These are phyloP conservation scores for Propsilocerus akamusi DNA, from an alignment of 1,140 invertebrate species.

Conservation along the genomic window DNA sequence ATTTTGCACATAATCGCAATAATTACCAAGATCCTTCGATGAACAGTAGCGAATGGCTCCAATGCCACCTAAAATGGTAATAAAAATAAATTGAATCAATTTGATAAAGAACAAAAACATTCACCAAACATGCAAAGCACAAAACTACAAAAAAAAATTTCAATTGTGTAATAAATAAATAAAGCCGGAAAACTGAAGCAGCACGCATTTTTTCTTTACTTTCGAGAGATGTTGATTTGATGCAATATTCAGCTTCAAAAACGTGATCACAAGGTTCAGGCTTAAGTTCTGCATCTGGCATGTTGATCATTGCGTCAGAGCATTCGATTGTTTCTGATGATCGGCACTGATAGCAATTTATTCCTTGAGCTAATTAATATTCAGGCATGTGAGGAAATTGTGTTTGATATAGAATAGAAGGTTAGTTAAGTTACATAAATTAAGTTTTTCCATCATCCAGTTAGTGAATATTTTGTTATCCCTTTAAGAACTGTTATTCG, in stretches of 20 bases:
- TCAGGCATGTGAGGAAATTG: not conserved
- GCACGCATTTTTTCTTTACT: slow-evolving; percentile 18
- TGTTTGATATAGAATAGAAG: not conserved
- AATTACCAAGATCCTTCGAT: slow-evolving; percentile 74
- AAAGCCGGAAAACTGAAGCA: too few relatives aligned
- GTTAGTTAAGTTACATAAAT: not conserved
- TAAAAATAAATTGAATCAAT: slow-evolving; percentile 2
- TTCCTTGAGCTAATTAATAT: slow-evolving; percentile 21
- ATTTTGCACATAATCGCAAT: slow-evolving; percentile 79
- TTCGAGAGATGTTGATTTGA: slow-evolving; percentile 53
- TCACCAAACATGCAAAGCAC: too few relatives aligned
- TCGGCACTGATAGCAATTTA: slow-evolving; percentile 71
- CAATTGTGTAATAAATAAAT: too few relatives aligned
- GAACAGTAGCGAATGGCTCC: slow-evolving; percentile 88
- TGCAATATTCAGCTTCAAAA: slow-evolving; percentile 63
- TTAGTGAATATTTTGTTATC: slow-evolving; percentile 7
- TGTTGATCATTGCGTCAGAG: slow-evolving; percentile 47
- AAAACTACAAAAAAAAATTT: too few relatives aligned
- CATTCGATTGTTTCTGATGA: slow-evolving; percentile 53
- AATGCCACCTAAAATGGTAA: slow-evolving; percentile 60
- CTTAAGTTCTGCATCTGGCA: slow-evolving; percentile 32
- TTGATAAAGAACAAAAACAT: not conserved
- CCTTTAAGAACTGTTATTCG: too few relatives aligned
- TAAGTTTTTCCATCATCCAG: not conserved
- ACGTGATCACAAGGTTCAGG: slow-evolving; percentile 50